Evolutionary conservation across 2,888 invertebrate genomes (phyloP).

Genomic region (Junonia oenone): DNA sequence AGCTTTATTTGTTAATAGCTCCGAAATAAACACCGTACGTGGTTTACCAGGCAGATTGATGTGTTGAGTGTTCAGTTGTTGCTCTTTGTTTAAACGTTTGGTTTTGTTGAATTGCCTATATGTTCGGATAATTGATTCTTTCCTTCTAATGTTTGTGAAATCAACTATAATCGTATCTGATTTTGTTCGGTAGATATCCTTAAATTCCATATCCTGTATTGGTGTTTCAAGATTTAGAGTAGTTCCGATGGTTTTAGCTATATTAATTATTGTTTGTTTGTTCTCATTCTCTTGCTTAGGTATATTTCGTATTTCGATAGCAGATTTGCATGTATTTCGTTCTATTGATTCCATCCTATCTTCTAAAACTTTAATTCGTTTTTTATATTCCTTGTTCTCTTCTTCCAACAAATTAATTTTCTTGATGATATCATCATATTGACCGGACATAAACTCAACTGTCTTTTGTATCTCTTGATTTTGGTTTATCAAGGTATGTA

Average conservation of each 20-base stretch:
- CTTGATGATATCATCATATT: neutral
- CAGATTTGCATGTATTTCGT: neutral
- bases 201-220: neutral
- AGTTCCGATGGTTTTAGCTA: neutral
- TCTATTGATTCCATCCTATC: neutral
- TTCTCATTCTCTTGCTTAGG: neutral
- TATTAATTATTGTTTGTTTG: neutral
- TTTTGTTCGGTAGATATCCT: neutral
- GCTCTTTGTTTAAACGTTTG: neutral
- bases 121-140: neutral
- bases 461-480: neutral
- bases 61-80: neutral
- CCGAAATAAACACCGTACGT: neutral
- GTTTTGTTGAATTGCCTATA: neutral
- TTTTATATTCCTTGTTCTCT: neutral
- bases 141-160: neutral
- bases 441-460: neutral
- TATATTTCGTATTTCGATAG: neutral
- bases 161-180: neutral
- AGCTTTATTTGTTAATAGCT: neutral
- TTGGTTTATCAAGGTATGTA: neutral
- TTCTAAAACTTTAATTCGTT: neutral
- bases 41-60: neutral
- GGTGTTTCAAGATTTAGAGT: neutral
- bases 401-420: neutral